Evolutionary conservation across 2,888 invertebrate genomes (phyloP).

Genomic region (Synergus itoensis): DNA sequence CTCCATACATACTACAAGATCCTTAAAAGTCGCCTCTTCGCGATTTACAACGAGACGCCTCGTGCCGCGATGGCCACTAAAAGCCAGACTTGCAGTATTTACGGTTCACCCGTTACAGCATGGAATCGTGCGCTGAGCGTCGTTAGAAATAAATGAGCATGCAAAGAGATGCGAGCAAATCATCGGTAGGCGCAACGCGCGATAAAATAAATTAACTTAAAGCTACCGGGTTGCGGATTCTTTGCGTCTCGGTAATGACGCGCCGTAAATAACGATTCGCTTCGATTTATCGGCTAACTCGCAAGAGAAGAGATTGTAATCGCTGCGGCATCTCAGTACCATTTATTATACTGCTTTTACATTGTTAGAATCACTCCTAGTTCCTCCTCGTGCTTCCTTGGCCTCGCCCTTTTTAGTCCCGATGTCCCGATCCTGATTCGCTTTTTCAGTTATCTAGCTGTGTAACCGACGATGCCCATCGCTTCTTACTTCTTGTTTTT

Average conservation of each 20-base stretch:
- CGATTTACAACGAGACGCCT: slow-evolving; percentile 35
- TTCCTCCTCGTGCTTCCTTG: background rate
- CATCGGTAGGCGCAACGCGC: slow-evolving; percentile 62
- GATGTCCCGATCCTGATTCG: background rate
- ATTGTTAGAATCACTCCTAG: slow-evolving; percentile 36
- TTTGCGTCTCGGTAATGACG: slow-evolving; percentile 66
- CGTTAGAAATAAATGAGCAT: slow-evolving; percentile 57
- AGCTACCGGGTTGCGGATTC: slow-evolving; percentile 71
- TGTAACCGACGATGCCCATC: background rate
- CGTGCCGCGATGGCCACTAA: slow-evolving; percentile 38
- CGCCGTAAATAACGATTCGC: slow-evolving; percentile 66
- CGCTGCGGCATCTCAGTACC: slow-evolving; percentile 26
- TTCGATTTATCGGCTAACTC: slow-evolving; percentile 43
- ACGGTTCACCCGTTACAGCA: slow-evolving; percentile 41
- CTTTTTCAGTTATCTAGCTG: slow-evolving; percentile 6
- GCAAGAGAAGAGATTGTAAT: slow-evolving; percentile 43
- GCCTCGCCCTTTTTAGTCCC: slow-evolving; percentile 19
- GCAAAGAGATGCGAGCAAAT: slow-evolving; percentile 59
- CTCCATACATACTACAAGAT: background rate
- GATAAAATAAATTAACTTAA: slow-evolving; percentile 75
- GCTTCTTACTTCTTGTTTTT: background rate
- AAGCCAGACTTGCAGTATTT: slow-evolving; percentile 40
- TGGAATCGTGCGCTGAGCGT: slow-evolving; percentile 44
- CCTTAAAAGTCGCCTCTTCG: slow-evolving; percentile 27
- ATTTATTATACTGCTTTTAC: slow-evolving; percentile 36